A percentile compares a stretch with the other conserved stretches of the same genome.
Evolutionary conservation across 2,113 vertebrate species (phyloP).

Genomic region (Limnothrissa miodon): DNA sequence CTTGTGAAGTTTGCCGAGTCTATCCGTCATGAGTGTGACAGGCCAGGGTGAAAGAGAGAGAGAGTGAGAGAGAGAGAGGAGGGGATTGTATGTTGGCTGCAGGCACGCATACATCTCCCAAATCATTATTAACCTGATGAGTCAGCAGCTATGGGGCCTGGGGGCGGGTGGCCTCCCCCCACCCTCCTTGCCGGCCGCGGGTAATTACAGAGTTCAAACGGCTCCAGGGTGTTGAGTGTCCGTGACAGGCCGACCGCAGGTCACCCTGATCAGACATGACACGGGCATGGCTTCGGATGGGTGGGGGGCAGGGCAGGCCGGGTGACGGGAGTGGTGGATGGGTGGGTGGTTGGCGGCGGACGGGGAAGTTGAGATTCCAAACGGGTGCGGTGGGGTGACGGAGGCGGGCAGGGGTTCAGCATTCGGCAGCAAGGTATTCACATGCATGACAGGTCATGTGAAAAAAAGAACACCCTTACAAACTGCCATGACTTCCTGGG

Average conservation of each 20-base stretch:
- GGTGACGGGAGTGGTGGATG: neutral
- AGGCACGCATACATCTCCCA: slow-evolving; percentile 18
- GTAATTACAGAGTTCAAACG: slow-evolving; percentile 6
- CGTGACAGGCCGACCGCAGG: neutral
- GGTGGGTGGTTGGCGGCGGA: neutral
- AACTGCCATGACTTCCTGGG: slow-evolving; percentile 58
- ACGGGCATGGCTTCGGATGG: neutral
- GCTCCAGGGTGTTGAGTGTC: slow-evolving; percentile 6
- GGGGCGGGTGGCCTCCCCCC: slow-evolving; percentile 24
- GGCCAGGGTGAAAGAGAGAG: neutral
- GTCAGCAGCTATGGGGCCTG: slow-evolving; percentile 47
- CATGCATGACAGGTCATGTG: slow-evolving; percentile 65
- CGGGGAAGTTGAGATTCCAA: neutral
- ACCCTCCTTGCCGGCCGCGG: neutral
- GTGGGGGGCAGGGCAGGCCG: neutral
- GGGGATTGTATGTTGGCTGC: slow-evolving; percentile 7
- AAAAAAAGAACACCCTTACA: slow-evolving; percentile 54
- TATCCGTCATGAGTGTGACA: slow-evolving; percentile 42
- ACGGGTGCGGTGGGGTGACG: neutral
- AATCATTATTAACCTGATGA: slow-evolving; percentile 62
- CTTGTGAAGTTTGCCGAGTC: slow-evolving; percentile 21
- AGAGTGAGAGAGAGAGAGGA: neutral
- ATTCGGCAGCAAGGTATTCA: slow-evolving; percentile 56
- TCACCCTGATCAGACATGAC: slow-evolving; percentile 27
- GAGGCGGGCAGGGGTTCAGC: slow-evolving; percentile 43